Conservation (phyloP, 2,888 invertebrate species). For the Cabera pusaria region DNA sequence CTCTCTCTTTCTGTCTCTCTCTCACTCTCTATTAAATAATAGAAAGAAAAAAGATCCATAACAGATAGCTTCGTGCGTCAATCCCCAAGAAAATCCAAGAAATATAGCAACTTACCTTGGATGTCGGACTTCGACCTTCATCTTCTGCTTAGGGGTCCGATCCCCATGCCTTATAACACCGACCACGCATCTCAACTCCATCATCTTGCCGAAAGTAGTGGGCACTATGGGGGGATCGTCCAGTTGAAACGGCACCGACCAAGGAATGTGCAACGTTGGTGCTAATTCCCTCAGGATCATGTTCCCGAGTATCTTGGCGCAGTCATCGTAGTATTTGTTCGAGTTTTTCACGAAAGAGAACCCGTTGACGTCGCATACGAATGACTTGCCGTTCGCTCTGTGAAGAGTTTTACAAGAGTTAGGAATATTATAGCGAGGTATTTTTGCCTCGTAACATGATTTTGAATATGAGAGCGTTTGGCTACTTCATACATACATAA, state of each 20-base stretch:
- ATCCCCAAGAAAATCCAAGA: not conserved
- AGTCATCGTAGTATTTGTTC: slow-evolving; percentile 99
- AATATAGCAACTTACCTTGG: slow-evolving; percentile 86
- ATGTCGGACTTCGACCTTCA: slow-evolving; percentile 99
- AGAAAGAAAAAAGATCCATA: no score
- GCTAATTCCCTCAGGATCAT: slow-evolving; percentile 98
- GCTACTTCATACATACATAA: no score
- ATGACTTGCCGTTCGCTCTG: slow-evolving; percentile 99
- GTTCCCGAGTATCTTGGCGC: slow-evolving; percentile 98
- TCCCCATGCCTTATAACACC: slow-evolving; percentile 99
- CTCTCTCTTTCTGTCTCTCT: no score
- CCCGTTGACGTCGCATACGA: slow-evolving; percentile 99
- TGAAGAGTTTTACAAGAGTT: slow-evolving; percentile 7
- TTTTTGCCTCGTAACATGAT: no score
- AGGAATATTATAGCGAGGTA: no score
- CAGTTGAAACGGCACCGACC: slow-evolving; percentile 98
- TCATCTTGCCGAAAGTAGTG: slow-evolving; percentile 99
- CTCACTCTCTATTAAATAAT: no score
- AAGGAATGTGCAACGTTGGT: slow-evolving; percentile 97
- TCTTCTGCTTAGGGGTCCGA: slow-evolving; percentile 99
- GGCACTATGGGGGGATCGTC: slow-evolving; percentile 99
- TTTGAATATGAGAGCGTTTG: no score
- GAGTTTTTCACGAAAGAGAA: slow-evolving; percentile 99
- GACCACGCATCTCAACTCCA: slow-evolving; percentile 95
- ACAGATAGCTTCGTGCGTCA: no score